Percentiles rank a stretch among this genome's conserved stretches.
phyloP scores from a whole-genome alignment of 2,888 invertebrate species.

The Mesorhabditis spiculigera region DNA sequence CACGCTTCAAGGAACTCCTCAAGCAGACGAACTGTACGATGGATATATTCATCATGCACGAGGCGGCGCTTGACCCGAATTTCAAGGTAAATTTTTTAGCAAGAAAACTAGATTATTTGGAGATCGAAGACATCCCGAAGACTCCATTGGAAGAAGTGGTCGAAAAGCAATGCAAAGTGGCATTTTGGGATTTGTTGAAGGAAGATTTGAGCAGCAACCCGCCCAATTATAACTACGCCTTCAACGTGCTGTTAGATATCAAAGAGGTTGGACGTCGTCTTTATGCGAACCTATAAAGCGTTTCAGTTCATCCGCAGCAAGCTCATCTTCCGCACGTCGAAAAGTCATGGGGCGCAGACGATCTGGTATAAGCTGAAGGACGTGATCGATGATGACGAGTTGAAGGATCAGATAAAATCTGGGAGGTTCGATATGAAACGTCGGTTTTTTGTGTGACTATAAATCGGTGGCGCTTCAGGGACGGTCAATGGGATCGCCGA shows the following conservation, averaged over 20 bases:
- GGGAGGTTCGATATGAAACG: not conserved
- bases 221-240: not conserved
- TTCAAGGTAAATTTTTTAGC: not conserved
- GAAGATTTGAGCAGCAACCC: not conserved
- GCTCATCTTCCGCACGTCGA: not conserved
- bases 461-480: not conserved
- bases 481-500: no score
- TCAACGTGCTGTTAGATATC: not conserved
- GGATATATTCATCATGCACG: not conserved
- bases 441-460: not conserved
- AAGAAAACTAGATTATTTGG: not conserved
- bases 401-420: not conserved
- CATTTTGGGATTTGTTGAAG: not conserved
- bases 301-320: conserved; percentile 2
- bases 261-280: conserved; percentile 4
- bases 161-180: not conserved
- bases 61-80: not conserved
- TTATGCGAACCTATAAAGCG: not conserved
- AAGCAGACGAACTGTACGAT: no score
- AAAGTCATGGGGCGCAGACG: not conserved
- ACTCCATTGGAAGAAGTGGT: not conserved
- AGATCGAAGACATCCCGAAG: not conserved
- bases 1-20: no score
- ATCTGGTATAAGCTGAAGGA: not conserved
- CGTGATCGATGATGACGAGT: not conserved